phyloP scores from a whole-genome alignment of 1,140 invertebrate genomes.

The Rhynchophorus ferrugineus region DNA sequence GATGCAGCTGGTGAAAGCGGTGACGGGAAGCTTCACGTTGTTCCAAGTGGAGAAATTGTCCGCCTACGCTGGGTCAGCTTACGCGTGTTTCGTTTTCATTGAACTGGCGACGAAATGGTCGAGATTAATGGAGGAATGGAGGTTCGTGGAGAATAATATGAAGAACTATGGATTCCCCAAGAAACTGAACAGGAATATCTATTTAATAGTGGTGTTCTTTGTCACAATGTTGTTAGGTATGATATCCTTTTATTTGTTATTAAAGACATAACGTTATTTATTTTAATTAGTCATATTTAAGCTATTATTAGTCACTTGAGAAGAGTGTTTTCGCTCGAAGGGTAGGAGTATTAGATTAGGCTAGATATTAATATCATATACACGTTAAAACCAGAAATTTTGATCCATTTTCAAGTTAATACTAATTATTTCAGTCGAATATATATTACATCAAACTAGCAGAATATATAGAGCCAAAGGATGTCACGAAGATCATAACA shows the following conservation, averaged over 20 bases:
- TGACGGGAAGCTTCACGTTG: constrained; percentile 2
- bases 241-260: too few relatives aligned
- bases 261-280: too few relatives aligned
- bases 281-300: too few relatives aligned
- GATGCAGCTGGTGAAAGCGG: constrained; percentile 14
- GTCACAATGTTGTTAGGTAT: constrained; percentile 29
- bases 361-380: too few relatives aligned
- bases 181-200: constrained; percentile 14
- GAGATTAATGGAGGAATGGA: constrained; percentile 22
- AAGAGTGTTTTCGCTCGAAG: too few relatives aligned
- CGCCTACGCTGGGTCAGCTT: constrained; percentile 5
- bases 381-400: too few relatives aligned
- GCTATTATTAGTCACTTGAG: too few relatives aligned
- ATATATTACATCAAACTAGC: constrained; percentile 18
- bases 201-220: constrained; percentile 13
- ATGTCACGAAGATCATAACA: constrained; percentile 14
- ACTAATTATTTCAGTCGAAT: constrained; percentile 22
- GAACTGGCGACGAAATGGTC: constrained; percentile 25
- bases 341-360: too few relatives aligned
- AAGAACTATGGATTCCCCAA: constrained; percentile 18
- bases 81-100: constrained; percentile 15
- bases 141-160: constrained; percentile 22
- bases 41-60: constrained; percentile 13
- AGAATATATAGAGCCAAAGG: constrained; percentile 11
- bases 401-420: too few relatives aligned